Evolutionary conservation across 92 coral and sea anemone species (phyloP).

Genomic region (Scolanthus callimorphus): DNA sequence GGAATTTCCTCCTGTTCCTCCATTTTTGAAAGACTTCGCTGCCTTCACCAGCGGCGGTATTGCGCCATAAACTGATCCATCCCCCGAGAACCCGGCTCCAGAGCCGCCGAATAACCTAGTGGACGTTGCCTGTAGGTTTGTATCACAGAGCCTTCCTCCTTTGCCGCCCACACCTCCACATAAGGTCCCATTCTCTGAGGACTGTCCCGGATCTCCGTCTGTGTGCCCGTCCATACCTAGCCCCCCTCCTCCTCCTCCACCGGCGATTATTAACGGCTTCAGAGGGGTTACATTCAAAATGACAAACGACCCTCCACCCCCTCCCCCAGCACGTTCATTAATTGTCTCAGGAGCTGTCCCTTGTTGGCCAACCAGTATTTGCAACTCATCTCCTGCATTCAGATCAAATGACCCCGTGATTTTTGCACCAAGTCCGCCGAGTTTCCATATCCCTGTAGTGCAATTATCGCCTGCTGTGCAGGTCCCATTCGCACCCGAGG

Average conservation of each 20-base stretch:
- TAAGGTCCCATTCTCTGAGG: slow-evolving; percentile 50
- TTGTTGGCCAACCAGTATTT: slow-evolving; percentile 78
- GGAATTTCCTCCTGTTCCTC: slow-evolving; percentile 62
- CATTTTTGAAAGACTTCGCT: slow-evolving; percentile 10
- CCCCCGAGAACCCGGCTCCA: slow-evolving; percentile 12
- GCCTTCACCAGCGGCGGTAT: background rate
- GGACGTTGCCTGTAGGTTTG: background rate
- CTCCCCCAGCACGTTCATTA: slow-evolving; percentile 64
- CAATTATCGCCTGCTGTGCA: background rate
- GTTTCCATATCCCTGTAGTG: slow-evolving; percentile 15
- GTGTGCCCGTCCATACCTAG: slow-evolving; percentile 7
- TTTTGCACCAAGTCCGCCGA: slow-evolving; percentile 86
- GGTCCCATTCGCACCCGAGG: slow-evolving; percentile 79
- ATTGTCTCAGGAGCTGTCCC: slow-evolving; percentile 14
- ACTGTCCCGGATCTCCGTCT: slow-evolving; percentile 88
- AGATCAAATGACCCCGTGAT: slow-evolving; percentile 62
- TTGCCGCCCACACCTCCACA: slow-evolving; percentile 59
- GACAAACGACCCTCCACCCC: slow-evolving; percentile 91
- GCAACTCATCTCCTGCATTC: slow-evolving; percentile 12
- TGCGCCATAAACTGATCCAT: background rate
- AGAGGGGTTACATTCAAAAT: slow-evolving; percentile 9
- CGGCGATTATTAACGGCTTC: slow-evolving; percentile 67
- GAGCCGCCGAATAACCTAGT: background rate
- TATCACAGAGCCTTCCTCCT: slow-evolving; percentile 58
- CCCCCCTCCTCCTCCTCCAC: slow-evolving; percentile 96